Conservation (phyloP, 2,888 invertebrate species). For the Agonopterix heracliana region DNA sequence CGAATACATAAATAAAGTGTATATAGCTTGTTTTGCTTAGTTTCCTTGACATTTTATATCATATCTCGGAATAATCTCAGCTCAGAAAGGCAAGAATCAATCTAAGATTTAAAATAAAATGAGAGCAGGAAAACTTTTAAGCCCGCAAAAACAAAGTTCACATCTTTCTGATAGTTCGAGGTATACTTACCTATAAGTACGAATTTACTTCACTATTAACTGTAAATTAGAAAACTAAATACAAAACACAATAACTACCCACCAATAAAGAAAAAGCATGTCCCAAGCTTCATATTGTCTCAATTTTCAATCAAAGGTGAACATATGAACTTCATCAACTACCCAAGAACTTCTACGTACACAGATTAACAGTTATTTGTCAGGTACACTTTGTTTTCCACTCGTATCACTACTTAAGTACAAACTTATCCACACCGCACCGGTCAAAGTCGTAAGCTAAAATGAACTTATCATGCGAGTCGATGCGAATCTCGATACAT, state of each 20-base stretch:
- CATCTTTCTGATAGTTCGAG: no score
- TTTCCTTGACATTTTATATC: no score
- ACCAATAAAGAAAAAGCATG: constrained; percentile 25
- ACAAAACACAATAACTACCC: constrained; percentile 6
- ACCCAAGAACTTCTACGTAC: background rate
- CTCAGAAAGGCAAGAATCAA: no score
- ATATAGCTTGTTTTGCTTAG: background rate
- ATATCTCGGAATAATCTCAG: no score
- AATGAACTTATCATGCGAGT: constrained; percentile 51
- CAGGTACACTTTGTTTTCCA: constrained; percentile 11
- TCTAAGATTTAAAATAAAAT: no score
- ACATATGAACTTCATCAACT: background rate
- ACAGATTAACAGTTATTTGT: constrained; percentile 10
- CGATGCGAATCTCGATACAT: constrained; percentile 30
- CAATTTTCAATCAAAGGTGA: background rate
- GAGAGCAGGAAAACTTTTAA: no score
- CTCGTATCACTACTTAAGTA: constrained; percentile 21
- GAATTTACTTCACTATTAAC: no score
- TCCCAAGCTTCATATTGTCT: constrained; percentile 24
- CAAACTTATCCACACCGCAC: constrained; percentile 9
- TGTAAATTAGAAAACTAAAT: no score
- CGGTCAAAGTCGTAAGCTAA: constrained; percentile 35
- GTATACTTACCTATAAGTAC: no score
- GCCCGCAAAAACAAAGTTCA: no score
- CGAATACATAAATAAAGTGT: no score